Conservation (phyloP, 1,140 invertebrate species). For the Caenorhabditis tropicalis region DNA sequence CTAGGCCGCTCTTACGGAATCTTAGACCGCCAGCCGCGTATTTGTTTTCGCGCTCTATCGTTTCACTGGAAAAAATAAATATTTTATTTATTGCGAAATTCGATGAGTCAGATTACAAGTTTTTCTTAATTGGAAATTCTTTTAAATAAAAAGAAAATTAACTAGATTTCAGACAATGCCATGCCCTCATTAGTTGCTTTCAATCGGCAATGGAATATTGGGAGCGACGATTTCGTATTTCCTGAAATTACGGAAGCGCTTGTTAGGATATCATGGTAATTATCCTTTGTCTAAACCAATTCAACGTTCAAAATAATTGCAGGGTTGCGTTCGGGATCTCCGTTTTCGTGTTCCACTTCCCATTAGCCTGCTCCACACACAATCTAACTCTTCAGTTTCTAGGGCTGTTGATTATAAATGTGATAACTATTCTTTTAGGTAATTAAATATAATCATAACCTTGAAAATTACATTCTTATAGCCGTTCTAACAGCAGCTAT, state of each 20-base stretch:
- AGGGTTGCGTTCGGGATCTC: slow-evolving; percentile 49
- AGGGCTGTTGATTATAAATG: slow-evolving; percentile 46
- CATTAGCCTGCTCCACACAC: slow-evolving; percentile 59
- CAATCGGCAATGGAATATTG: slow-evolving; percentile 66
- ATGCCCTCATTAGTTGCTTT: slow-evolving; percentile 68
- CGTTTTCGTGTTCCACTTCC: slow-evolving; percentile 66
- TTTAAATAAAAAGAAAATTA: not conserved
- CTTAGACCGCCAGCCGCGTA: not conserved
- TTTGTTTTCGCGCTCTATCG: not conserved
- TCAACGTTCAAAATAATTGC: not conserved
- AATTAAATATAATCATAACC: too few species aligned
- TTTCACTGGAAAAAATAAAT: not conserved
- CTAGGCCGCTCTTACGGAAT: not conserved
- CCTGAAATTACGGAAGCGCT: slow-evolving; percentile 65
- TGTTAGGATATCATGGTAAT: slow-evolving; percentile 63
- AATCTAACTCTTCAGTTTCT: slow-evolving; percentile 58
- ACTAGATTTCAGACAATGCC: slow-evolving; percentile 14
- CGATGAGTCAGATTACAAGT: not conserved
- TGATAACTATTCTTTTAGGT: slow-evolving; percentile 28
- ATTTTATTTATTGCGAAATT: not conserved
- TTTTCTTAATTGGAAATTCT: too few species aligned
- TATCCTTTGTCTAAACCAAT: too few species aligned
- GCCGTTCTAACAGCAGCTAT: slow-evolving; percentile 32
- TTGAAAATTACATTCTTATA: too few species aligned
- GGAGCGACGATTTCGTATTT: slow-evolving; percentile 68